A percentile compares a stretch with the other conserved stretches of the same genome.
Conservation (phyloP, 2,888 invertebrate genomes). For the Drosophila prostipennis region DNA sequence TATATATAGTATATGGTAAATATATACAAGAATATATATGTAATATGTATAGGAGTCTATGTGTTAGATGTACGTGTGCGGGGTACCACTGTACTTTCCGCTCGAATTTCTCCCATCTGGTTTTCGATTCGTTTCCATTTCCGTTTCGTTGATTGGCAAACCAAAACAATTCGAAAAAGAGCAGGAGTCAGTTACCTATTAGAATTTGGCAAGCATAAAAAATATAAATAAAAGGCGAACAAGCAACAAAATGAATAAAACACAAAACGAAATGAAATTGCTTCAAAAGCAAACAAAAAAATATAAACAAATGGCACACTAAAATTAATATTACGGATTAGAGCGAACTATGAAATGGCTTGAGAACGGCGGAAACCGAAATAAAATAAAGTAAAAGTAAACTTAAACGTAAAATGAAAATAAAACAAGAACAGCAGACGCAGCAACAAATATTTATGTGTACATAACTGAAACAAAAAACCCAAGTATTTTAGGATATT, state of each 20-base stretch:
- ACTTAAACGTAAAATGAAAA: background rate
- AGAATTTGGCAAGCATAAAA: constrained; percentile 75
- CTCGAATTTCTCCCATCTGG: constrained; percentile 40
- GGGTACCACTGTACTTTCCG: constrained; percentile 39
- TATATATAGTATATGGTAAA: constrained; percentile 23
- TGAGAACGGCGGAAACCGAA: constrained; percentile 33
- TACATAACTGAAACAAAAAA: constrained; percentile 48
- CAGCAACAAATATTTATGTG: constrained; percentile 61
- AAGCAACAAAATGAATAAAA: constrained; percentile 43
- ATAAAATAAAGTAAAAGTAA: constrained; percentile 14
- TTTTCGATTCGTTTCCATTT: constrained; percentile 59
- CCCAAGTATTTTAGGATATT: constrained; percentile 72
- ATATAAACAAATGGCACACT: constrained; percentile 52
- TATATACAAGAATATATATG: constrained; percentile 34
- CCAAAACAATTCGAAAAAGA: constrained; percentile 82
- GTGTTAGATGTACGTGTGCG: constrained; percentile 48
- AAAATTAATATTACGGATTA: constrained; percentile 46
- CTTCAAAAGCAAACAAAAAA: constrained; percentile 73
- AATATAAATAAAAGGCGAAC: constrained; percentile 15
- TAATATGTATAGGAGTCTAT: constrained; percentile 44
- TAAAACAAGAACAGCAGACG: constrained; percentile 20
- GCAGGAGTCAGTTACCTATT: constrained; percentile 85
- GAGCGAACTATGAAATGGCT: constrained; percentile 56
- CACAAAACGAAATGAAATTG: constrained; percentile 56
- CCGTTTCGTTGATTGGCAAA: constrained; percentile 76